Evolutionary conservation across 2,113 vertebrate genomes (phyloP).

Genomic region (Plecturocebus donacophilus): DNA sequence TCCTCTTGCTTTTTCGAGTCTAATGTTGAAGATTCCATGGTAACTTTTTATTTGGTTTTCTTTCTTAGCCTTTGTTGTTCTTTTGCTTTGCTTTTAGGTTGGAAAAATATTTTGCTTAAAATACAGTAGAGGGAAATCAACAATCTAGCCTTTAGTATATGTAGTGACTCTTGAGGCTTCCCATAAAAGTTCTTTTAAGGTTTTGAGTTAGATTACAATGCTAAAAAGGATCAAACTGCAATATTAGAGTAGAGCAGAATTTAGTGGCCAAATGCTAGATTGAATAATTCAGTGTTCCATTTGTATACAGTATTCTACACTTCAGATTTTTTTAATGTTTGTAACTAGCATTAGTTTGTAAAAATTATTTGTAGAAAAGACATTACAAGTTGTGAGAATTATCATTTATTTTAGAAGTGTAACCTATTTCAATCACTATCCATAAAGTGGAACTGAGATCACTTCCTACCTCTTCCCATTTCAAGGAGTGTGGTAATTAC

Average conservation of each 20-base stretch:
- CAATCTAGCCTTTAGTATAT: neutral
- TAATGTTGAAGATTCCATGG: slow-evolving; percentile 57
- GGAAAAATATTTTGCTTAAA: slow-evolving; percentile 69
- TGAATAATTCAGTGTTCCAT: neutral
- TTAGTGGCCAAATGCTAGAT: neutral
- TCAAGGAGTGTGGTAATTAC: neutral
- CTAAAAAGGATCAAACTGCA: neutral
- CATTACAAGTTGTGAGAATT: neutral
- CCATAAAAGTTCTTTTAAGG: neutral
- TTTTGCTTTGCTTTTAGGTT: slow-evolving; percentile 58
- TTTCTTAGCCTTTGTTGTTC: slow-evolving; percentile 60
- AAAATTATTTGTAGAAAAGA: neutral
- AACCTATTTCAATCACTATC: neutral
- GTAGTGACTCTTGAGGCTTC: neutral
- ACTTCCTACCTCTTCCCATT: neutral
- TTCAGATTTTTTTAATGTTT: neutral
- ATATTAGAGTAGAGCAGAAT: neutral
- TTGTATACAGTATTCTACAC: neutral
- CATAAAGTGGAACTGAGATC: neutral
- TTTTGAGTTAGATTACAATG: neutral
- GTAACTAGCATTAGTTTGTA: neutral
- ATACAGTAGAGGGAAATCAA: slow-evolving; percentile 56
- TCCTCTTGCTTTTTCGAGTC: slow-evolving; percentile 36
- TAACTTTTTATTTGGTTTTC: slow-evolving; percentile 66
- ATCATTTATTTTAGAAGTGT: neutral